phyloP scores from a whole-genome alignment of 2,113 vertebrate genomes.

The Macquaria australasica region DNA sequence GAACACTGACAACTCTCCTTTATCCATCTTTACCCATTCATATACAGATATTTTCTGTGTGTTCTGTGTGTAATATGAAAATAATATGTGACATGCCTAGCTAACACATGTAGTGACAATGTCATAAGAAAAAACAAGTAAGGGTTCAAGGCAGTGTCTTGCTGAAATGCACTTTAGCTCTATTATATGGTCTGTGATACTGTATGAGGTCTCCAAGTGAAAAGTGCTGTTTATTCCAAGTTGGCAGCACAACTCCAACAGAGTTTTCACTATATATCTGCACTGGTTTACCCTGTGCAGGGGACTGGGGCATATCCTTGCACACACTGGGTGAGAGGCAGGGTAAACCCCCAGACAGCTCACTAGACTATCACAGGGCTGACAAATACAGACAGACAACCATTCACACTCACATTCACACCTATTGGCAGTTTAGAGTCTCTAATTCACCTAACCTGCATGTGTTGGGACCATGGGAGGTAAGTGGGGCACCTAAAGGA shows the following conservation, averaged over 20 bases:
- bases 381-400: constrained; percentile 2
- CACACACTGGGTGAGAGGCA: not conserved
- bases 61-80: not conserved
- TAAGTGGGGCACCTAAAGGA: not conserved
- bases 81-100: not conserved
- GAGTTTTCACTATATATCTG: not conserved
- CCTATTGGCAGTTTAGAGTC: not conserved
- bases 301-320: not conserved
- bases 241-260: too few relatives aligned
- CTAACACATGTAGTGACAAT: not conserved
- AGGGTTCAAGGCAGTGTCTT: not conserved
- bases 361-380: not conserved
- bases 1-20: not conserved
- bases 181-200: not conserved
- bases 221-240: too few relatives aligned
- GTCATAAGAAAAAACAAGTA: too few relatives aligned
- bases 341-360: not conserved
- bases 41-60: too few relatives aligned
- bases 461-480: not conserved
- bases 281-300: not conserved
- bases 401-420: not conserved
- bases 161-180: not conserved
- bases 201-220: not conserved
- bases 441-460: not conserved
- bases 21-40: not conserved